Percentiles rank a stretch among this genome's conserved stretches.
Evolutionary conservation across 1,140 invertebrate species (phyloP).

Genomic region (Lasaia peninsularis): DNA sequence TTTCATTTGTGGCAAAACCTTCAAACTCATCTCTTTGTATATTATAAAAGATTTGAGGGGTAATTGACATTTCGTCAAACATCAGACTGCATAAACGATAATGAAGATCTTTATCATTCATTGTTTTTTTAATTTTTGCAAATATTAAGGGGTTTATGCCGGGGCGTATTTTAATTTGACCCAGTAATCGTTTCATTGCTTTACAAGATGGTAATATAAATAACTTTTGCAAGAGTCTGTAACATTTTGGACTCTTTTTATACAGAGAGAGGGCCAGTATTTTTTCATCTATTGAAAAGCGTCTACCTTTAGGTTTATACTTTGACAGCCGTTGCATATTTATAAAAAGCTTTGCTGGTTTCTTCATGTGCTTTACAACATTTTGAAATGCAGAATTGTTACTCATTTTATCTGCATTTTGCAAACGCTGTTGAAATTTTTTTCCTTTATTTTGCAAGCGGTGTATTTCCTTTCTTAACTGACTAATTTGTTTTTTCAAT

Average conservation of each 20-base stretch:
- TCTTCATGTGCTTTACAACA: not conserved
- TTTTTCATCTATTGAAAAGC: slow-evolving; percentile 23
- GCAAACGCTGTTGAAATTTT: not conserved
- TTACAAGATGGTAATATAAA: not conserved
- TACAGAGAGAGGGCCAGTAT: slow-evolving; percentile 18
- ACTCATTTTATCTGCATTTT: not conserved
- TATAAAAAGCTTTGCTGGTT: not conserved
- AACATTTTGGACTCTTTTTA: slow-evolving; percentile 17
- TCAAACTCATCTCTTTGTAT: not conserved
- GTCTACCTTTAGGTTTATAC: slow-evolving; percentile 24
- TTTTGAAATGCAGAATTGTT: not conserved
- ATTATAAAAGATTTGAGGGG: not conserved
- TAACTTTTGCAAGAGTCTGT: not conserved
- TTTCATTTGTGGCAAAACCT: not conserved
- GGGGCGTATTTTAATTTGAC: not conserved
- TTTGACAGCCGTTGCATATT: slow-evolving; percentile 18
- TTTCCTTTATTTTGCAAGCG: not conserved
- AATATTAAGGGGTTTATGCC: not conserved
- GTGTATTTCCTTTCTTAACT: not conserved
- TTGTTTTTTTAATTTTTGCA: not conserved
- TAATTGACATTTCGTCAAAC: not conserved
- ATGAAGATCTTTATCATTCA: not conserved
- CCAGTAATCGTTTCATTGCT: not conserved
- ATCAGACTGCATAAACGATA: not conserved
- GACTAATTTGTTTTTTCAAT: not conserved